Percentiles rank a stretch among this genome's conserved stretches.
These are phyloP conservation scores for Macroglossus sobrinus DNA, from an alignment of 2,113 vertebrate species.

Conservation along the genomic window DNA sequence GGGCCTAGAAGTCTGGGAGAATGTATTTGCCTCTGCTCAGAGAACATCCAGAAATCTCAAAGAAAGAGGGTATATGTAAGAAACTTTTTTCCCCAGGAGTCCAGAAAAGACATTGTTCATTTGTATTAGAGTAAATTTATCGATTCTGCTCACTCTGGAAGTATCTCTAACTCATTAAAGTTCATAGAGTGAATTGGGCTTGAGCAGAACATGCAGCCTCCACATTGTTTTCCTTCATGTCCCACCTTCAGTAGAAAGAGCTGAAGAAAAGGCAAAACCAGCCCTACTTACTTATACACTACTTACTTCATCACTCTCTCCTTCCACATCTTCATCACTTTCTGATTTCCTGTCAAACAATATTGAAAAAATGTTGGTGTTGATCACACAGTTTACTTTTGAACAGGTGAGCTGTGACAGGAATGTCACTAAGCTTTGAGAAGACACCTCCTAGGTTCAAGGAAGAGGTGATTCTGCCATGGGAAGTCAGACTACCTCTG, in stretches of 20 bases:
- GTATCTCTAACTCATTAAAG: neutral
- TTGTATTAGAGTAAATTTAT: neutral
- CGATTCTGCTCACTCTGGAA: neutral
- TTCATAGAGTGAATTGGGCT: neutral
- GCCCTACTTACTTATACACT: accelerated
- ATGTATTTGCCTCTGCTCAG: neutral
- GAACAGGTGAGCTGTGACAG: accelerated
- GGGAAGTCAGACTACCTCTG: accelerated
- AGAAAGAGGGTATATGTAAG: neutral
- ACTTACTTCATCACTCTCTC: neutral
- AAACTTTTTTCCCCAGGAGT: neutral
- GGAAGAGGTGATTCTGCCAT: accelerated
- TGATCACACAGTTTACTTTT: accelerated
- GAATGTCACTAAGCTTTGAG: neutral
- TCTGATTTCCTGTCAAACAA: neutral
- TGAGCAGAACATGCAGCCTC: neutral
- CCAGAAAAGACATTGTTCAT: neutral
- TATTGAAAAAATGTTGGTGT: accelerated
- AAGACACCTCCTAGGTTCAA: too few relatives aligned
- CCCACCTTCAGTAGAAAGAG: neutral
- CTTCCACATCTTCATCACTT: too few relatives aligned
- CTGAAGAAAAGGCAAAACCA: neutral
- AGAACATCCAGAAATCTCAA: neutral
- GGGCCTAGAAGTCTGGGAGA: too few relatives aligned
- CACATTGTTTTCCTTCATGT: neutral